phyloP scores from a whole-genome alignment of 1,140 invertebrate genomes.

The Sycobia sp. region DNA sequence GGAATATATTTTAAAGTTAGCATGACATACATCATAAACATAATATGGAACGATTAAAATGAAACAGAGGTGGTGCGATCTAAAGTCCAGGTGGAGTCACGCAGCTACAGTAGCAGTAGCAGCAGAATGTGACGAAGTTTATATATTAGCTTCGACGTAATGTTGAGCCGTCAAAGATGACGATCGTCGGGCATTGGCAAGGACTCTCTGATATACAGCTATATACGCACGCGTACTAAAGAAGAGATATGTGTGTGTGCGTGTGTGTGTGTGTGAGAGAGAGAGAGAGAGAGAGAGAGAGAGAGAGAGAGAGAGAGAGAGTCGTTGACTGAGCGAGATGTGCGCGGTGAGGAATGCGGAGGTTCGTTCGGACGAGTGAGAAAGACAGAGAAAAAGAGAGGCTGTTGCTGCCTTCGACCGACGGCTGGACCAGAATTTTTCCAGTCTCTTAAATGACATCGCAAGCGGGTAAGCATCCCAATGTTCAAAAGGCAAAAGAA shows the following conservation, averaged over 20 bases:
- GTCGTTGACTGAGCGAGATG: slow-evolving; percentile 21
- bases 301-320: slow-evolving; percentile 35
- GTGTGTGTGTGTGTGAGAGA: neutral
- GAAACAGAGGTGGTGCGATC: neutral
- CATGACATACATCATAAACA: slow-evolving; percentile 1
- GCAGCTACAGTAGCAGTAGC: slow-evolving; percentile 9
- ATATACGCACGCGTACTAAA: neutral
- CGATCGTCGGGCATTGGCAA: neutral
- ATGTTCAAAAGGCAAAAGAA: slow-evolving; percentile 10
- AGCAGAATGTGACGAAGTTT: slow-evolving; percentile 24
- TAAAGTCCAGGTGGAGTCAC: no score
- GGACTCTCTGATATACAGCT: no score
- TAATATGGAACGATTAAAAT: no score
- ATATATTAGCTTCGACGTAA: slow-evolving; percentile 4
- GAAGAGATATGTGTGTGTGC: neutral
- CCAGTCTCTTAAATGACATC: slow-evolving; percentile 31
- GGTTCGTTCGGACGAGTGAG: neutral
- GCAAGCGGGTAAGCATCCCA: slow-evolving; percentile 1
- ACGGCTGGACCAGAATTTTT: slow-evolving; percentile 29
- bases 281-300: no score
- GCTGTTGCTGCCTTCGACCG: neutral
- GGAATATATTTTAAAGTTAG: slow-evolving; percentile 12
- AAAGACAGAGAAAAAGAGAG: slow-evolving; percentile 13
- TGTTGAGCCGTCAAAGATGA: no score
- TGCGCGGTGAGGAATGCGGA: slow-evolving; percentile 25